Percentiles rank a stretch among this genome's conserved stretches.
Conservation (phyloP, 2,888 invertebrate species). For the Atethmia centrago region DNA sequence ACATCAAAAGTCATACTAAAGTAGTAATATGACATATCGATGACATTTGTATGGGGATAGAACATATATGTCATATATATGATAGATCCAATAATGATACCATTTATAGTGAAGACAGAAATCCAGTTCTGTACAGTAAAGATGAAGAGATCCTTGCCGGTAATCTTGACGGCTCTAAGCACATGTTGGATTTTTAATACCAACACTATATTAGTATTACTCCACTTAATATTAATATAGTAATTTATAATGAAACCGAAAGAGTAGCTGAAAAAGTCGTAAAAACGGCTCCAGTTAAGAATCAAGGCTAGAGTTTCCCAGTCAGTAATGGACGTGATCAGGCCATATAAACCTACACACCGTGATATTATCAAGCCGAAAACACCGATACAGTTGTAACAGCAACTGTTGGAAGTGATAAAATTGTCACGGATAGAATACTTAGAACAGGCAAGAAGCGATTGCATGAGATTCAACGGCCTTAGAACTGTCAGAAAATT, state of each 20-base stretch:
- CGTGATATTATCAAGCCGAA: background rate
- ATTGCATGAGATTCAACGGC: conserved; percentile 27
- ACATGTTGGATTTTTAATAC: conserved; percentile 26
- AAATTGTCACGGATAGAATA: conserved; percentile 38
- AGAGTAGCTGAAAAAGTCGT: conserved; percentile 22
- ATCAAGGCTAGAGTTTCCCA: background rate
- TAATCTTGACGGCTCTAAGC: conserved; percentile 14
- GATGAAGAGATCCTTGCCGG: conserved; percentile 7
- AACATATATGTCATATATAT: conserved; percentile 9
- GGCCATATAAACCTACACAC: background rate
- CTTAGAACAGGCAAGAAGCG: conserved; percentile 25
- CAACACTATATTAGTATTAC: conserved; percentile 7
- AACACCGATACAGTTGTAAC: conserved; percentile 25
- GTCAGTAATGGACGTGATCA: background rate
- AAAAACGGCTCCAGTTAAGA: conserved; percentile 9
- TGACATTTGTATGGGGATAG: background rate
- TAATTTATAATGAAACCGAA: conserved; percentile 25
- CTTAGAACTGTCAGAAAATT: conserved; percentile 15
- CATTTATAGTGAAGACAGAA: conserved; percentile 7
- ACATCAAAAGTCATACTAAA: conserved; percentile 35
- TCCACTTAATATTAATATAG: conserved; percentile 27
- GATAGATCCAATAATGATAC: conserved; percentile 21
- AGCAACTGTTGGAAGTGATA: conserved; percentile 24
- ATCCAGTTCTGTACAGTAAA: conserved; percentile 30
- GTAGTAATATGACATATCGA: conserved; percentile 14